Evolutionary conservation across 2,113 vertebrate genomes (phyloP).

Genomic region (Heliornis fulica): DNA sequence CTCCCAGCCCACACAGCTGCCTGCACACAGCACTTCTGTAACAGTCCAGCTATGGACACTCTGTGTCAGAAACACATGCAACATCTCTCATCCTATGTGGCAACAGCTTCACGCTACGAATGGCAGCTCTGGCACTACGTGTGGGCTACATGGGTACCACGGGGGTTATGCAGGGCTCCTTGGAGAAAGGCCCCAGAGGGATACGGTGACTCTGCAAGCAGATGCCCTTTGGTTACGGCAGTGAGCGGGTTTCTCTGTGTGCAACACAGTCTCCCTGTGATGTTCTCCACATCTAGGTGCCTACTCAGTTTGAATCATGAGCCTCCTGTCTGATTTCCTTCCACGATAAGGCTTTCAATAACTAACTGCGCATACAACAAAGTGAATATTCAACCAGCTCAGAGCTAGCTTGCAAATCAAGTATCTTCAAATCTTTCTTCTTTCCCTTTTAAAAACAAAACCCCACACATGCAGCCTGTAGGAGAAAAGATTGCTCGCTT

Average conservation of each 20-base stretch:
- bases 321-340: background rate
- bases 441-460: slow-evolving; percentile 11
- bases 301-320: background rate
- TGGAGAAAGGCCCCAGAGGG: fast-evolving
- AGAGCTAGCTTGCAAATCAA: background rate
- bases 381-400: slow-evolving; percentile 33
- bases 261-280: background rate
- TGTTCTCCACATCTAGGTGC: background rate
- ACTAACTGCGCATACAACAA: background rate
- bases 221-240: background rate
- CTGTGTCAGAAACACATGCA: background rate
- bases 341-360: background rate
- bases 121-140: background rate
- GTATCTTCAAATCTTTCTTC: slow-evolving; percentile 1
- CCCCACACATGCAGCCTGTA: background rate
- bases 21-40: background rate
- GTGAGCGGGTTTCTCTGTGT: background rate
- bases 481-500: background rate
- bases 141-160: fast-evolving
- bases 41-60: background rate
- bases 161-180: fast-evolving
- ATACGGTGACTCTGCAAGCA: background rate
- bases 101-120: background rate
- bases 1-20: background rate
- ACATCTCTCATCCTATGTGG: background rate